A percentile compares a stretch with the other conserved stretches of the same genome.
These are phyloP conservation scores for Erythrocercus mccallii DNA, from an alignment of 2,113 vertebrate species.

Conservation along the genomic window DNA sequence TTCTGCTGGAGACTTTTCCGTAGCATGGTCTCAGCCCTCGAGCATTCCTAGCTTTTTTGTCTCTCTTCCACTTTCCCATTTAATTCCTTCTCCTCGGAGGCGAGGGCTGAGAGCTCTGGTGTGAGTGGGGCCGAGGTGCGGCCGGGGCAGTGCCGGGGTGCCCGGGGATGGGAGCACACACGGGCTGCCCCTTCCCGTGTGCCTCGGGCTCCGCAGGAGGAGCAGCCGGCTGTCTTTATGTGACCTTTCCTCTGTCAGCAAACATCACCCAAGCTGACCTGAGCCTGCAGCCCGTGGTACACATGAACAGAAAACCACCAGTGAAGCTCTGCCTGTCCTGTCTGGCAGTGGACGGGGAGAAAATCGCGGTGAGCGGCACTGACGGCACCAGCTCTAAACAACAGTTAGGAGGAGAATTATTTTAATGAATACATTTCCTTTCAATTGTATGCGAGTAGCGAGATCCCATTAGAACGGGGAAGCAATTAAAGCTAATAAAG, in stretches of 20 bases:
- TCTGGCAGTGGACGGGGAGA: background rate
- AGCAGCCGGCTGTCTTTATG: background rate
- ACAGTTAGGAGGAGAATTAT: constrained; percentile 76
- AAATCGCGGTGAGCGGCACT: constrained; percentile 45
- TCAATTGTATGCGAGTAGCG: constrained; percentile 76
- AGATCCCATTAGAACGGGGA: constrained; percentile 82
- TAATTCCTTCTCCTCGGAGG: background rate
- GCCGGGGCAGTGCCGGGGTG: background rate
- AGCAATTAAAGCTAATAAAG: constrained; percentile 86
- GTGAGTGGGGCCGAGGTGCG: accelerated
- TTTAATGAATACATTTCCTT: constrained; percentile 84
- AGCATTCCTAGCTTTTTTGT: background rate
- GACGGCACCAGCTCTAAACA: constrained; percentile 67
- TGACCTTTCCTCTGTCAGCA: background rate
- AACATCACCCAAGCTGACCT: constrained; percentile 23
- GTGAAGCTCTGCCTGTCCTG: constrained; percentile 14
- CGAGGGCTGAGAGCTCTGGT: background rate
- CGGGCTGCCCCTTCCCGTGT: background rate
- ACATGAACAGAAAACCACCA: background rate
- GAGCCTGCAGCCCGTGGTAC: background rate
- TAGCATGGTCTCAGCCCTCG: background rate
- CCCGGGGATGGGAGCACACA: background rate
- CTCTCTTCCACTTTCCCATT: background rate
- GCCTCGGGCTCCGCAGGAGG: background rate
- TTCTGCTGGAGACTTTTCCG: background rate